Evolutionary conservation across 2,113 vertebrate genomes (phyloP).

Genomic region (Otocyon megalotis): DNA sequence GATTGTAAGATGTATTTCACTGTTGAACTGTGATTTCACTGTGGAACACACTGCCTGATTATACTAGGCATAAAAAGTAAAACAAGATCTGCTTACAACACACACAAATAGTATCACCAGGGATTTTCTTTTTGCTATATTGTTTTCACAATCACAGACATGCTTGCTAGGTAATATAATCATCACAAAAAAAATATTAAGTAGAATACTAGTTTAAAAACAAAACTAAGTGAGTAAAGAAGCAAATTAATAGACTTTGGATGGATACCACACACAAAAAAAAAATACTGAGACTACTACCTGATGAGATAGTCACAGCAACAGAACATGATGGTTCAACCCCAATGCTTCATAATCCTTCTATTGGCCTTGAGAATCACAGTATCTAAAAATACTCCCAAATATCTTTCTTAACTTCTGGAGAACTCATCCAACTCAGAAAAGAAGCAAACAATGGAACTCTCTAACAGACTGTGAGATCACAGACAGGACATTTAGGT

Average conservation of each 20-base stretch:
- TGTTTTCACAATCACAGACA: constrained; percentile 35
- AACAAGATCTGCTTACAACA: neutral
- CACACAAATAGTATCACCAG: neutral
- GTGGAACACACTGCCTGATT: neutral
- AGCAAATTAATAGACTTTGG: neutral
- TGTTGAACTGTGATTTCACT: neutral
- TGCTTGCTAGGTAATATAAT: neutral
- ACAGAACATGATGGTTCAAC: neutral
- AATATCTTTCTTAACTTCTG: constrained; percentile 45
- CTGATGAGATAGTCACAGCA: neutral
- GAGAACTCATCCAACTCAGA: constrained; percentile 31
- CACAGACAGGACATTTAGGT: neutral
- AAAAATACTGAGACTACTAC: neutral
- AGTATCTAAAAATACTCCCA: constrained; percentile 18
- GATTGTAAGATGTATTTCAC: neutral
- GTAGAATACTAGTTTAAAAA: constrained; percentile 19
- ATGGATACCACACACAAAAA: neutral
- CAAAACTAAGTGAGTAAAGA: neutral
- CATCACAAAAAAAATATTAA: neutral
- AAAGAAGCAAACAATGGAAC: neutral
- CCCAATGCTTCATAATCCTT: neutral
- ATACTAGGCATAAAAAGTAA: constrained; percentile 15
- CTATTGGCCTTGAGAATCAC: neutral
- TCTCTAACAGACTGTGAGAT: constrained; percentile 1
- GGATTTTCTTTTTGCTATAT: neutral